A percentile compares a stretch with the other conserved stretches of the same genome.
Evolutionary conservation across 2,888 invertebrate genomes (phyloP).

Genomic region (Pammene aurita): DNA sequence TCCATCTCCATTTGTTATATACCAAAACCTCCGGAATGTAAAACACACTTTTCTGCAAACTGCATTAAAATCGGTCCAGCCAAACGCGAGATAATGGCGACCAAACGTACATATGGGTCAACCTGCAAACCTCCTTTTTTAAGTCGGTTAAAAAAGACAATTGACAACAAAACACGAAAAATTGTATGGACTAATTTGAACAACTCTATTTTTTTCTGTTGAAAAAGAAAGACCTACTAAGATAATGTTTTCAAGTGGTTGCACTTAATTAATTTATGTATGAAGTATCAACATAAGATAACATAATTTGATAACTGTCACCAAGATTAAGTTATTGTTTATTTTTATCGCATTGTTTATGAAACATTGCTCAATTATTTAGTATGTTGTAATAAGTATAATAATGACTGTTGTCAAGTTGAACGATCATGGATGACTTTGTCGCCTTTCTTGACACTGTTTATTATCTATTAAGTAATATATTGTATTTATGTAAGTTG

Average conservation of each 20-base stretch:
- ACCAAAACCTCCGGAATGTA: too few species aligned
- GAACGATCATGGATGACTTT: background rate
- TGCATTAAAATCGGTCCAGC: too few species aligned
- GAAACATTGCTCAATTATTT: slow-evolving; percentile 6
- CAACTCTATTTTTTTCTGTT: background rate
- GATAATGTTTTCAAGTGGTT: background rate
- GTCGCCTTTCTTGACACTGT: background rate
- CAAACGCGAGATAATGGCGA: too few species aligned
- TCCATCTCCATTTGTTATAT: too few species aligned
- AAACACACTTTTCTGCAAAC: too few species aligned
- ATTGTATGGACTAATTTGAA: too few species aligned
- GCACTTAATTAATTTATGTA: background rate
- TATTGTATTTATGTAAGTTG: background rate
- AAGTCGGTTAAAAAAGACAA: too few species aligned
- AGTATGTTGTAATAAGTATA: background rate
- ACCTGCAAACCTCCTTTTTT: too few species aligned
- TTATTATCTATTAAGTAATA: background rate
- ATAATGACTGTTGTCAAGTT: background rate
- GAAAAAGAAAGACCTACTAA: background rate
- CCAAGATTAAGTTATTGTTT: background rate
- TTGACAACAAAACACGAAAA: too few species aligned
- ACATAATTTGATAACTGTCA: background rate
- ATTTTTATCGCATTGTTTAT: slow-evolving; percentile 10
- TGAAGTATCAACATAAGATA: background rate
- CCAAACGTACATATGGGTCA: too few species aligned